Base-by-base conservation (phyloP, 2,113 vertebrate species). In the Alethe castanea region DNA sequence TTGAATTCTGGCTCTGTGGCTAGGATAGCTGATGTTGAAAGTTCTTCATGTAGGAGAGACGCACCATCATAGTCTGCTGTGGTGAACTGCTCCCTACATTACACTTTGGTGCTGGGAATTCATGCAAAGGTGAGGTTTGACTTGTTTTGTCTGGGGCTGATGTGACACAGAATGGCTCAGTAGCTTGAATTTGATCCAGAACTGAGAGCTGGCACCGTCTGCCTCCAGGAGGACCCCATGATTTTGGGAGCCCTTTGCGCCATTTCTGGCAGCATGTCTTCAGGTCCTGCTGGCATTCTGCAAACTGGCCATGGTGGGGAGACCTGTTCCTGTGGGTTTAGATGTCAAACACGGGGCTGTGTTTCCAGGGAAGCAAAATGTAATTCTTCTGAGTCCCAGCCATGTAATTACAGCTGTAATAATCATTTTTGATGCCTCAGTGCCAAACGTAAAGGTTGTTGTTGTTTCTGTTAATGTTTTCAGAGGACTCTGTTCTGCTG, bases 391-490 rank as follows among this genome's bases (percentile, higher is more conserved):
- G 61, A 66, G 33, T 80, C 23, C 45, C 74, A 90, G 81, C 29
- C 73, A 3, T 50, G 38, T 65, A 94, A 90, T 86, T 95, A 83
- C 54, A 73, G 74, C 74, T 11, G 17, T 82, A 85, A 77, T 90
- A 92, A 80, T 95, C 35, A 35, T 85, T 95, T 95, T 76, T 77
- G 67, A 91, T 85, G 66, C 62, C 45, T 81, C 42, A 5, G 44
- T 91, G 70, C 91, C 65, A 69, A 78, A 48, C 3, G 5, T 54
- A 80, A 61, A 89, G 73, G 87, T 89, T 44, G 25, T 81, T 40
- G 28, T 84, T 89, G 57, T 88, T 88, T 88, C 85, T 69, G 50
- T 59, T 90, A 69, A 83, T 14, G 1, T 79, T 79, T 91, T 74
- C 78, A 62, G 86, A 81, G 53, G 52, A 76, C 70, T 69, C 78